phyloP scores from a whole-genome alignment of 2,113 vertebrate species.

The Chionomys nivalis region DNA sequence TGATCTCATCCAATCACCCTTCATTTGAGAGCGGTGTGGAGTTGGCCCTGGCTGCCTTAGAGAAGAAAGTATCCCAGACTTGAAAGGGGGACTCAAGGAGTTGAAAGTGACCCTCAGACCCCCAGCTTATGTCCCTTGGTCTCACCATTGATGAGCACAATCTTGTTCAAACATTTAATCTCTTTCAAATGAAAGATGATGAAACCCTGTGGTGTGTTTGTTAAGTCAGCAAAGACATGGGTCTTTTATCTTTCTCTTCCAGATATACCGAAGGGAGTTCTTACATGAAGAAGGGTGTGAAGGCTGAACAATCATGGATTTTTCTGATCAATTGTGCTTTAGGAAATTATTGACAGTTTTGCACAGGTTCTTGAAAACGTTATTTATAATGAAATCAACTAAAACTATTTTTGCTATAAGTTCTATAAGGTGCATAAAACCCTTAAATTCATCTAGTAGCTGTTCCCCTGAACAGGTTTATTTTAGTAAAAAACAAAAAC shows the following conservation, averaged over 20 bases:
- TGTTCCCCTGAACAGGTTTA: constrained; percentile 95
- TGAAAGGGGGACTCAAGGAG: background rate
- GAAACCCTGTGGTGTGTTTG: background rate
- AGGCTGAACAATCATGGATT: constrained; percentile 96
- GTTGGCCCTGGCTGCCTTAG: background rate
- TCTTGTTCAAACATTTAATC: constrained; percentile 1
- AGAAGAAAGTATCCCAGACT: background rate
- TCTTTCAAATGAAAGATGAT: background rate
- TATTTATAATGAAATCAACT: constrained; percentile 96
- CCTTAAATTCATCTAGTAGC: constrained; percentile 95
- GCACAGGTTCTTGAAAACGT: constrained; percentile 96
- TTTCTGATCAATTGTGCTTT: constrained; percentile 95
- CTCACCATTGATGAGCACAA: background rate
- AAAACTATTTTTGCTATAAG: constrained; percentile 97
- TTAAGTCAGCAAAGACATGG: constrained; percentile 52
- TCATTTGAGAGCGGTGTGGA: background rate
- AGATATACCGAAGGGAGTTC: constrained; percentile 87
- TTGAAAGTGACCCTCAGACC: background rate
- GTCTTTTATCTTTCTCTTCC: constrained; percentile 81
- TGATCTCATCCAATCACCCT: background rate
- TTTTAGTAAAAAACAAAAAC: constrained; percentile 94
- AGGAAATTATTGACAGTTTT: constrained; percentile 96
- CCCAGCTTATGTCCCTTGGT: background rate
- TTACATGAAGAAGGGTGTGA: constrained; percentile 89
- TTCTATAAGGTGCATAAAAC: constrained; percentile 96